A percentile compares a stretch with the other conserved stretches of the same genome.
These are phyloP conservation scores for Atethmia centrago DNA, from an alignment of 2,888 invertebrate species.

Conservation along the genomic window DNA sequence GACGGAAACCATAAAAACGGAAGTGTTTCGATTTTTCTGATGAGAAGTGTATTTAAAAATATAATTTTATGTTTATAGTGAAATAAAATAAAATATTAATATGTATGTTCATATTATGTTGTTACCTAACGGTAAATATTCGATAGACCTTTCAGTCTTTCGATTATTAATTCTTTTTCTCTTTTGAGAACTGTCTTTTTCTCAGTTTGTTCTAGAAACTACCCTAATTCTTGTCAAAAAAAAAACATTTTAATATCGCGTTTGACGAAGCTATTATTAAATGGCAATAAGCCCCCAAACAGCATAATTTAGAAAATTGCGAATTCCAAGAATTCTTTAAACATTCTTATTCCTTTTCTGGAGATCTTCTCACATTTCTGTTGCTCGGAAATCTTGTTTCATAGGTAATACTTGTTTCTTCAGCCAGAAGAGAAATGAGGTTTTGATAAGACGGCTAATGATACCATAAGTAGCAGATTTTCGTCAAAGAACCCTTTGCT, in stretches of 20 bases:
- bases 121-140: conserved; percentile 22
- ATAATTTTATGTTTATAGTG: too few species aligned
- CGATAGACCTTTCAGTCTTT: too few species aligned
- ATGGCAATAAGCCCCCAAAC: conserved; percentile 28
- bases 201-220: conserved; percentile 48
- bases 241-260: conserved; percentile 45
- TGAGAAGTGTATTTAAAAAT: too few species aligned
- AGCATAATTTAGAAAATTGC: conserved; percentile 33
- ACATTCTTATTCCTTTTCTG: background rate
- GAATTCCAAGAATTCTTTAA: conserved; percentile 21
- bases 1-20: too few species aligned
- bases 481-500: conserved; percentile 32
- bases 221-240: conserved; percentile 28
- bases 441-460: conserved; percentile 31
- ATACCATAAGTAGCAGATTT: conserved; percentile 27
- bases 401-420: background rate
- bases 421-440: background rate
- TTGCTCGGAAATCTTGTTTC: background rate
- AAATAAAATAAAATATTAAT: too few species aligned
- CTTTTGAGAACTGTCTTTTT: too few species aligned
- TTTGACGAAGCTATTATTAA: conserved; percentile 58
- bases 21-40: too few species aligned
- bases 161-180: too few species aligned
- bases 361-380: background rate
- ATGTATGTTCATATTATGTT: too few species aligned